These are phyloP conservation scores for Pristionchus maxplancki DNA, from an alignment of 2,888 invertebrate species.

Conservation along the genomic window DNA sequence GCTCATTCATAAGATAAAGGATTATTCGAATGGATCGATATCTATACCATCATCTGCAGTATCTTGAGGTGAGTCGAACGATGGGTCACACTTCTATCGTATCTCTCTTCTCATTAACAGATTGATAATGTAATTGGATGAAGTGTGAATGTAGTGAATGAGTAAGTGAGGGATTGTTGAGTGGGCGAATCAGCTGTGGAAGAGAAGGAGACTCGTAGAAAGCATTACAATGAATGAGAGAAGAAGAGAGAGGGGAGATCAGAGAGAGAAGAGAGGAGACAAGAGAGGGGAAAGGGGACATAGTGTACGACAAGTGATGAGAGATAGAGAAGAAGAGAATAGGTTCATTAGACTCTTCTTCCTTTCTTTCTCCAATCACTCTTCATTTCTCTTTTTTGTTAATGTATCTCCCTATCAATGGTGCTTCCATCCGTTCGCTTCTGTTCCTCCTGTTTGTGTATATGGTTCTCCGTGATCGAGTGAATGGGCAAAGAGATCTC, in stretches of 20 bases:
- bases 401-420: neutral
- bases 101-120: neutral
- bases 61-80: neutral
- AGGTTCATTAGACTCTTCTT: slow-evolving; percentile 5
- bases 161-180: neutral
- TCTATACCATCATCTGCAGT: slow-evolving; percentile 3
- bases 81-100: neutral
- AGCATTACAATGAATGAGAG: slow-evolving; percentile 49
- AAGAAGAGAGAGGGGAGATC: neutral
- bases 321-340: slow-evolving; percentile 22
- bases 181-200: slow-evolving; percentile 47
- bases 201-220: slow-evolving; percentile 2
- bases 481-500: slow-evolving; percentile 39
- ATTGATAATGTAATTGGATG: neutral
- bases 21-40: neutral
- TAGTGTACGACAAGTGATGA: slow-evolving; percentile 29
- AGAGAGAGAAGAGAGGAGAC: neutral
- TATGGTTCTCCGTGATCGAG: neutral
- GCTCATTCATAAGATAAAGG: slow-evolving; percentile 36
- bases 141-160: slow-evolving; percentile 8
- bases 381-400: neutral
- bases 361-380: slow-evolving; percentile 1
- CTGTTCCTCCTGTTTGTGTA: slow-evolving; percentile 18
- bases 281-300: neutral
- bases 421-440: neutral